Base-by-base conservation (phyloP, 2,113 vertebrate species). In the Opisthocomus hoazin region DNA sequence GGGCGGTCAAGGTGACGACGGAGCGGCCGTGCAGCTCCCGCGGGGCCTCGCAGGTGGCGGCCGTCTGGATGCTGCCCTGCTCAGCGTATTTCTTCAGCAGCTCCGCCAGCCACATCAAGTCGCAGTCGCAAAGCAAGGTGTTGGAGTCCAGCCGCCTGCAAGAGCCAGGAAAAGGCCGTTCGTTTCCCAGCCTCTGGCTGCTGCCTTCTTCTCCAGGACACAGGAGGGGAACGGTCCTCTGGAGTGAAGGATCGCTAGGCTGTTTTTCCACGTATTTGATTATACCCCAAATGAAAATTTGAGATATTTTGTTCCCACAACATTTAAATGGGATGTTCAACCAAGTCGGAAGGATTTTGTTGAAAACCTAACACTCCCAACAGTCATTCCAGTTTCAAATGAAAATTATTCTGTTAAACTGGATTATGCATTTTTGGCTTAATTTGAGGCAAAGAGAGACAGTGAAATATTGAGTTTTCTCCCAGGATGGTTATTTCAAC, bases 141-240 rank as follows among this genome's bases (percentile, higher is more conserved):
- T 99, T 99, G 89, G 99, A 99, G 70, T 99, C 99, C 96, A 99
- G 97, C 23, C 99, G 93, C 95, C 99, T 99, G 95, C n/a, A 74
- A 64, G 60, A 34, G 12, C 36, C 2, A 60, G 58, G 34, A 11
- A 23, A 64, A 80, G 23, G 46, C 34, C 17, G 17, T 3, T 92
- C 30, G 13, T 27, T 5, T 16, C 71, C 63, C 83, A 32, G 36
- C 15, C 45, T 39, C 12, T 3, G 1, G 5, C 30, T 11, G 46
- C 74, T 30, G 70, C 61, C 29, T 36, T 53, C 53, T 51, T 6
- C 89, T 11, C 36, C 43, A 2, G 73, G 37, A n/a, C 11, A 4
- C 27, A 1, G 24, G 10, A 46, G 45, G 7, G 36, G 30, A 46
- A 2, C 15, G 15, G 51, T 6, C 9, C 58, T 17, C 16, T 1